A percentile compares a stretch with the other conserved stretches of the same genome.
These are phyloP conservation scores for Pelobates cultripes DNA, from an alignment of 2,797 vertebrate genomes.

Conservation along the genomic window DNA sequence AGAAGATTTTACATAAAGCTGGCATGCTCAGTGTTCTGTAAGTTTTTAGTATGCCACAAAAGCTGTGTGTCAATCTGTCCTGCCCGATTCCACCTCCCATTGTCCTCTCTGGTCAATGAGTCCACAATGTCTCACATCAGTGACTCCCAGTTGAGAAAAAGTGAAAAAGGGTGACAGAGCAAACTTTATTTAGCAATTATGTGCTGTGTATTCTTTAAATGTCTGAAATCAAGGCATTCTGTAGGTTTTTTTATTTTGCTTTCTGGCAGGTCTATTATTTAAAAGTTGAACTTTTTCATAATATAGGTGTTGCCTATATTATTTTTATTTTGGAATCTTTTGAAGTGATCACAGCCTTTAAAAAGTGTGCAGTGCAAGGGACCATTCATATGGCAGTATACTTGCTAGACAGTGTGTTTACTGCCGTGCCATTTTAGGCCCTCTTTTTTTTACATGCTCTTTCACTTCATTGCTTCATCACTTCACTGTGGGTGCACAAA, in stretches of 20 bases:
- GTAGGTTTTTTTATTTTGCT: slow-evolving; percentile 5
- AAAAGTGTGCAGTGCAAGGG: not conserved
- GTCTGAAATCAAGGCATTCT: slow-evolving; percentile 8
- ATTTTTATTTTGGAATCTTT: not conserved
- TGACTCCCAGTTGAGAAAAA: slow-evolving; percentile 37
- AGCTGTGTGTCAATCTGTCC: slow-evolving; percentile 42
- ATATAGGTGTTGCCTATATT: not conserved
- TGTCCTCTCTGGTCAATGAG: slow-evolving; percentile 47
- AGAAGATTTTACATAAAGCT: not conserved
- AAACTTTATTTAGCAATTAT: not conserved
- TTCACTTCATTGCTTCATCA: not conserved
- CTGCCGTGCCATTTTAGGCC: not conserved
- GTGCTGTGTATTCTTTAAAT: not conserved
- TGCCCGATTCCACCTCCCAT: slow-evolving; percentile 47
- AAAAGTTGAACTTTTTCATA: not conserved
- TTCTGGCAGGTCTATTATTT: not conserved
- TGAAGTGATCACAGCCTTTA: not conserved
- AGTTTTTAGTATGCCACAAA: slow-evolving; percentile 10
- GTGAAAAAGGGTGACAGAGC: not conserved
- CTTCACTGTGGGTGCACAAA: slow-evolving; percentile 92
- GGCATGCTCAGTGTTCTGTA: not conserved
- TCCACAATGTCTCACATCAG: slow-evolving; percentile 50
- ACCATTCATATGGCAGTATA: not conserved
- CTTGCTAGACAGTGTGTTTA: not conserved
- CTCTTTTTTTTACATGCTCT: not conserved